Evolutionary conservation across 2,888 invertebrate species (phyloP), one percentile per base, ranked within the genome.

Genomic region (Heliconius charithonia): DNA sequence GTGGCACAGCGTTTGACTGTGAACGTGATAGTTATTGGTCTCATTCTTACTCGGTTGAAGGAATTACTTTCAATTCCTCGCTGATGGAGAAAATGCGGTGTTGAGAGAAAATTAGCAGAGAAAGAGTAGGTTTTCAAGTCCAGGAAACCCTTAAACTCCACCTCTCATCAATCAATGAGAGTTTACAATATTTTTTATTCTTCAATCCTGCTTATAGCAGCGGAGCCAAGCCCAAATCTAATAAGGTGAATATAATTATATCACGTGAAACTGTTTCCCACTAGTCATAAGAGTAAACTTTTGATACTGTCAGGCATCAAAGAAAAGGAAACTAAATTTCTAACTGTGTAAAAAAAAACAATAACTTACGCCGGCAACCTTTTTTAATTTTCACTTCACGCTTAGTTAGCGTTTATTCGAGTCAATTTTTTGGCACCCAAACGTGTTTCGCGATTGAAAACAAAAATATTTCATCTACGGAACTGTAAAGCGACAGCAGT

Each of bases 381-480:
- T 76, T 78, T 75, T 62, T 87, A 88, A 89, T 90, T 91, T 88
- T 88, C 87, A 84, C 81, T 80, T 79, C 81, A 79, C 75, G 81
- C 77, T 80, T 85, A 86, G 87, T 89, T 89, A 90, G 79, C 82
- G 84, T 84, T 87, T 81, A 88, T 89, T 89, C 84, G 87, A 81
- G 51, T 81, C 77, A 62, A 66, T 87, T 87, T 86, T 89, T 88
- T 87, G 85, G 85, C 89, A 85, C 87, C 89, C 86, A 90, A 90
- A 89, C 88, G 88, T 88, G 88, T 86, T 86, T 84, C 59, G 71
- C 75, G 75, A 81, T 90, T 83, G 81, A 80, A 75, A 81, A 83
- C 83, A 80, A 81, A 84, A 77, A 77, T 81, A 73, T 88, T 87
- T 87, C 84, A 29, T 72, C 85, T 81, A 85, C 82, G 83, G 85